phyloP scores from a whole-genome alignment of 2,113 vertebrate genomes.

The Mesocricetus auratus region DNA sequence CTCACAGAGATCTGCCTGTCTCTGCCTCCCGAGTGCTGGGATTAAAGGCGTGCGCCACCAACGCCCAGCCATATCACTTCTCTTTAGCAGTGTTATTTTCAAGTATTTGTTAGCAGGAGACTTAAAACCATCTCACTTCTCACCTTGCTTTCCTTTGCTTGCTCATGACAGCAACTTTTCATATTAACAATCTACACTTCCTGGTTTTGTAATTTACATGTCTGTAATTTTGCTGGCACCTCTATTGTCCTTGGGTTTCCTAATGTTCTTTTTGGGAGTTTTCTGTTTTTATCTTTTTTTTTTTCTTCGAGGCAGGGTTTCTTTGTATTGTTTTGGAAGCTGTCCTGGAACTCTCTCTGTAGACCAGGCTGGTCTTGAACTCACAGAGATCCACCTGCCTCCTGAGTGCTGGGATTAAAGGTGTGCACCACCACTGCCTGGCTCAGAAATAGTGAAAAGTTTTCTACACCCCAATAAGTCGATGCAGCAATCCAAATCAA shows the following conservation, averaged over 20 bases:
- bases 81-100: neutral
- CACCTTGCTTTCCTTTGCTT: constrained; percentile 40
- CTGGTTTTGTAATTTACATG: neutral
- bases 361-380: neutral
- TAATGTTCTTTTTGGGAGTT: constrained; percentile 23
- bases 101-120: neutral
- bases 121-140: neutral
- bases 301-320: neutral
- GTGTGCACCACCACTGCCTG: neutral
- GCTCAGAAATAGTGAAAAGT: neutral
- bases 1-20: too few species aligned
- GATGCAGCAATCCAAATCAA: too few species aligned
- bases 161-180: neutral
- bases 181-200: neutral
- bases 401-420: neutral
- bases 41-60: too few species aligned
- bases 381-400: neutral
- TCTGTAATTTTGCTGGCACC: neutral
- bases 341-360: neutral
- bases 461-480: too few species aligned
- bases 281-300: neutral
- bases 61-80: neutral
- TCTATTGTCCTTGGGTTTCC: neutral
- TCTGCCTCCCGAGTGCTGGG: too few species aligned
- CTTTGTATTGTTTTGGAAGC: neutral